Evolutionary conservation across 2,113 vertebrate species (phyloP), one percentile per base, ranked within the genome.

Genomic region (Pycnonotus jocosus): DNA sequence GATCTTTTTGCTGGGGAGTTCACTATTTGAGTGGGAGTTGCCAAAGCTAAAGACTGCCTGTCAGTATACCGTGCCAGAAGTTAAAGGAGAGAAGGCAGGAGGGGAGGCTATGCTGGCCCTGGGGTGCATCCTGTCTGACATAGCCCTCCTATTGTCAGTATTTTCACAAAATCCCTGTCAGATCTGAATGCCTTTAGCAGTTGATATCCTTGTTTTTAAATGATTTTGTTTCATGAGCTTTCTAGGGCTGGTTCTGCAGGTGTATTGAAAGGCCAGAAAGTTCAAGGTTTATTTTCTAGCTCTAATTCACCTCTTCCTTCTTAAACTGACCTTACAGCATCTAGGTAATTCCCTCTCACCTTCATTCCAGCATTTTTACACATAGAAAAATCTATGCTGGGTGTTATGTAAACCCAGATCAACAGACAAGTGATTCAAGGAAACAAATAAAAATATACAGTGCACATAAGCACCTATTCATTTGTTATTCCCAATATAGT

Each of bases 401-500:
- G 2, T 47, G 3, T 82, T 79, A 42, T 2, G 10, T 13, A 79
- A 93, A 80, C 33, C 12, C 40, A 87, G 66, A 61, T 78, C 70
- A 88, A 51, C 21, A 64, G 27, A 38, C 14, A 68, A 85, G 18
- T 54, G 40, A 73, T 82, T 76, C 37, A 76, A 80, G 16, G 31
- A 72, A 88, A 61, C n/a, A 78, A 94, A 70, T 51, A 74, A 73
- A 93, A 92, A 81, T 91, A 71, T 25, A 5, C 56, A 77, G n/a
- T 61, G 78, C 15, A 44, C 21, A 40, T 81, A 86, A 68, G 58
- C 56, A 61, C 28, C 54, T 61, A 30, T 69, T 79, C 48, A 73
- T 30, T 42, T 93, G 47, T 80, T 94, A 90, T 95, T 90, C 85
- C 79, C 28, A 74, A 57, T 74, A 90, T 69, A 95, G 86, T 81